A percentile compares a stretch with the other conserved stretches of the same genome.
phyloP scores from a whole-genome alignment of 2,888 invertebrate species.

The Miltochrista miniata region DNA sequence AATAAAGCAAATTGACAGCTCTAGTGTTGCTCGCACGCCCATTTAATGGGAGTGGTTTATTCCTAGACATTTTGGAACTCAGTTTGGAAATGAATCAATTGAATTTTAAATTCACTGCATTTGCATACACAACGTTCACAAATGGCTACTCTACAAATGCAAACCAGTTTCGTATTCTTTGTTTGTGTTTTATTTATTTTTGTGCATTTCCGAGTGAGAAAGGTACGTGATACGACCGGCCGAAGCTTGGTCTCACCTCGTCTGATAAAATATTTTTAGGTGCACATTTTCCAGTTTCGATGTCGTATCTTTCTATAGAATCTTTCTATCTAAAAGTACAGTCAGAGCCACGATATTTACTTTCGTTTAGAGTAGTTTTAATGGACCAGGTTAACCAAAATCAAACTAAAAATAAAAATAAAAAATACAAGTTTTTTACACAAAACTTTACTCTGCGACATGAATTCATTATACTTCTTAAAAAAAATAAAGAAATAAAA shows the following conservation, averaged over 20 bases:
- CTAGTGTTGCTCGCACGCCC: conserved; percentile 44
- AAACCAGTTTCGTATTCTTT: conserved; percentile 63
- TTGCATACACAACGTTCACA: conserved; percentile 53
- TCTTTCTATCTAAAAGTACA: conserved; percentile 13
- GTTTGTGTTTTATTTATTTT: conserved; percentile 71
- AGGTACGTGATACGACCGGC: conserved; percentile 63
- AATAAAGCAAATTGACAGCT: conserved; percentile 67
- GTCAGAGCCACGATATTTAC: too few species aligned
- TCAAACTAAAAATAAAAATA: too few species aligned
- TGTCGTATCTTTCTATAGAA: conserved; percentile 46
- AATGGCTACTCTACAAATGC: conserved; percentile 65
- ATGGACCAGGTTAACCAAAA: too few species aligned
- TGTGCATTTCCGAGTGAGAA: conserved; percentile 63
- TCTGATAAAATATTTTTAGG: conserved; percentile 73
- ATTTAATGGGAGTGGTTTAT: conserved; percentile 58
- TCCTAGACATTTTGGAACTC: conserved; percentile 45
- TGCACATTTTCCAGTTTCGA: too few species aligned
- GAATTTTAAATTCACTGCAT: conserved; percentile 61
- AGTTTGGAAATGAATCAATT: conserved; percentile 54
- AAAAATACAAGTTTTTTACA: too few species aligned
- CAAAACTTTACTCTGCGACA: too few species aligned
- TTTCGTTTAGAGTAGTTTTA: too few species aligned
- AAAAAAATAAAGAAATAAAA: too few species aligned
- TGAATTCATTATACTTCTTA: too few species aligned
- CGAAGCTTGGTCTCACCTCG: conserved; percentile 41